Evolutionary conservation across 2,888 invertebrate genomes (phyloP).

Genomic region (Platerodrilus igneus): DNA sequence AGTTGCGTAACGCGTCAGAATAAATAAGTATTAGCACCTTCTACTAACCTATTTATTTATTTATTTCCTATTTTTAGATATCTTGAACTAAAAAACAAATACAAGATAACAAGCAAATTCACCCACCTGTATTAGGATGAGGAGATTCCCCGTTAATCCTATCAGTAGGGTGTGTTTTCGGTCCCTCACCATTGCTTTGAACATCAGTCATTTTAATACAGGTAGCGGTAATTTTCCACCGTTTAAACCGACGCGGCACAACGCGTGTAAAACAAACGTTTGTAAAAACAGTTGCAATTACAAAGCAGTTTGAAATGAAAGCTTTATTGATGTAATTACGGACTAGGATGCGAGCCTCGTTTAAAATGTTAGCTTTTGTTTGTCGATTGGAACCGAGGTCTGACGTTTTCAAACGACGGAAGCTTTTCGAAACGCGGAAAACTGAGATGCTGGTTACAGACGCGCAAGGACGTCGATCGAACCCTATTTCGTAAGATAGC

Average conservation of each 20-base stretch:
- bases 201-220: constrained; percentile 35
- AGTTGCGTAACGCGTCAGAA: constrained; percentile 9
- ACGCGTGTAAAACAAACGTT: too few relatives aligned
- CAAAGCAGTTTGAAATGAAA: constrained; percentile 22
- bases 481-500: constrained; percentile 18
- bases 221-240: too few relatives aligned
- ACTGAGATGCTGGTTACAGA: constrained; percentile 27
- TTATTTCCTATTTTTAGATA: not conserved
- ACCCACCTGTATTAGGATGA: constrained; percentile 18
- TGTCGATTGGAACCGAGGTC: constrained; percentile 22
- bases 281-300: constrained; percentile 8
- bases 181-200: constrained; percentile 26
- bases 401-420: constrained; percentile 20
- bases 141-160: constrained; percentile 17
- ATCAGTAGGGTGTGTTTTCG: constrained; percentile 12
- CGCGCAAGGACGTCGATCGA: constrained; percentile 24
- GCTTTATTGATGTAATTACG: constrained; percentile 29
- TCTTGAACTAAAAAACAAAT: not conserved
- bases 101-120: not conserved
- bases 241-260: too few relatives aligned
- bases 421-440: constrained; percentile 23
- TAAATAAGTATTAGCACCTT: constrained; percentile 6
- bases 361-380: constrained; percentile 22
- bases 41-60: constrained; percentile 7
- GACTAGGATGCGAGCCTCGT: constrained; percentile 22